Base-by-base conservation (phyloP, 2,113 vertebrate species). In the Psephotus haematonotus region DNA sequence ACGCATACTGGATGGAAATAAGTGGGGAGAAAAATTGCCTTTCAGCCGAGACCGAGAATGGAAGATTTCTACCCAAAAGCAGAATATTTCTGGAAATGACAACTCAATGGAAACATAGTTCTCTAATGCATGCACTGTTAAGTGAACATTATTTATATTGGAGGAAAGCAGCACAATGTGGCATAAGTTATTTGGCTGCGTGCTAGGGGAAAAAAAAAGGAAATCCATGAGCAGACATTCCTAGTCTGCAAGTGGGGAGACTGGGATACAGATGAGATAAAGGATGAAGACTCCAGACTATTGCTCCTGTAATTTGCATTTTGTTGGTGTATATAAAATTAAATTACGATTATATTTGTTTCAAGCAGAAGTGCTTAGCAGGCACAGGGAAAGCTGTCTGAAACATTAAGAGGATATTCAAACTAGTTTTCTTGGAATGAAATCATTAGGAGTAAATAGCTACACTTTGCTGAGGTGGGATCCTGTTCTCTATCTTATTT, bases 291-390 rank as follows among this genome's bases (percentile, higher is more conserved):
- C 90, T 95, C 80, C 82, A 94, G 88, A 88, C 88, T 95, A 91
- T 57, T 90, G 90, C 88, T 94, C 43, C 86, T 37, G 59, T n/a
- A 86, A 97, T 96, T 92, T 93, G 88, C 92, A 84, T 97, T 96
- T 93, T 84, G 92, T 88, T 94, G 80, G 86, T 88, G 49, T 75
- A 59, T 78, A 55, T 93, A 84, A 92, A 84, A 82, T 71, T 59
- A 86, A 92, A 86, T 64, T 68, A 60, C 6, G 5, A 78, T 96
- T 81, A 83, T 72, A 84, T 89, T 90, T 93, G 72, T 90, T 94
- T 76, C 69, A 22, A 64, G 74, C 68, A 92, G 72, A 92, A 96
- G 83, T 84, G 69, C 86, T 96, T 94, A 84, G 76, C 88, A 92
- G 72, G 88, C 88, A 92, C 43, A 83, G 80, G 74, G 71, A 71